These are phyloP conservation scores for Enteromius anoplus DNA, from an alignment of 2,797 vertebrate species.

Conservation along the genomic window DNA sequence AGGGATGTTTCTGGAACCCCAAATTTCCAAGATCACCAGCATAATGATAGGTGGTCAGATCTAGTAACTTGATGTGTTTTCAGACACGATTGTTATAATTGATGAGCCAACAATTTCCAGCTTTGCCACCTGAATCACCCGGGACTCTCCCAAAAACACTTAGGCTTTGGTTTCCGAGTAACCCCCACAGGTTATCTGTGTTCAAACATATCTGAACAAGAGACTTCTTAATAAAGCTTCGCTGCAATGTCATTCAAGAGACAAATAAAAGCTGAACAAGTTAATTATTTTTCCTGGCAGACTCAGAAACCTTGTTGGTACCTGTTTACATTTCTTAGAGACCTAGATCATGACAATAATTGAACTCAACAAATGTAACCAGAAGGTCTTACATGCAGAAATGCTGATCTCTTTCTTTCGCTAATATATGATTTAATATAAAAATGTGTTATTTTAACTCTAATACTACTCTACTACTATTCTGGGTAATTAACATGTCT, in stretches of 20 bases:
- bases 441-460: background rate
- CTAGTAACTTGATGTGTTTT: background rate
- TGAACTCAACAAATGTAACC: background rate
- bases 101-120: slow-evolving; percentile 4
- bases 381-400: background rate
- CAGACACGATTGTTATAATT: background rate
- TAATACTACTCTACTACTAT: background rate
- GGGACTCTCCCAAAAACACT: slow-evolving; percentile 11
- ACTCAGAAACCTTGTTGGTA: background rate
- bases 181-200: background rate
- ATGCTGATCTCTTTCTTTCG: background rate
- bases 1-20: background rate
- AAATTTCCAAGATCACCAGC: background rate
- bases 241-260: slow-evolving; percentile 47
- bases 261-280: slow-evolving; percentile 61
- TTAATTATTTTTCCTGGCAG: slow-evolving; percentile 65
- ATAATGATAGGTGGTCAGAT: background rate
- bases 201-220: slow-evolving; percentile 14
- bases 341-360: background rate
- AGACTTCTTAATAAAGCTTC: background rate
- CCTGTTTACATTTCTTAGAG: background rate
- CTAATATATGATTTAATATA: background rate
- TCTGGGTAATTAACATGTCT: background rate
- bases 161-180: background rate
- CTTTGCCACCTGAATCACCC: background rate